A percentile compares a stretch with the other conserved stretches of the same genome.
Evolutionary conservation across 1,140 invertebrate genomes (phyloP).

Genomic region (Sitobion miscanthi): DNA sequence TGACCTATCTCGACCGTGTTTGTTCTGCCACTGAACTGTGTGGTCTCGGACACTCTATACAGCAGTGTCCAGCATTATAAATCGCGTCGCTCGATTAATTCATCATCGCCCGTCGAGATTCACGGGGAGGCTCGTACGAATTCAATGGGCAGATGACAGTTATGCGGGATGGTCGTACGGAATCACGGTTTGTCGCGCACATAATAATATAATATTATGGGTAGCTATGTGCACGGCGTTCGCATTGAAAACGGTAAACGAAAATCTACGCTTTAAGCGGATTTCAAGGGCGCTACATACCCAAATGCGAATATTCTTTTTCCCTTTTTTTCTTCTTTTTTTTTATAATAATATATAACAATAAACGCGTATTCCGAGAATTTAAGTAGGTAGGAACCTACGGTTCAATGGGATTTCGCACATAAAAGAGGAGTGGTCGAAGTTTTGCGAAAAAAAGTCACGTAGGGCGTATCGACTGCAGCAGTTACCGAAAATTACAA

Average conservation of each 20-base stretch:
- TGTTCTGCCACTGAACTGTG: conserved; percentile 5
- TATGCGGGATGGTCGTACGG: not conserved
- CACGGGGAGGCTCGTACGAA: not conserved
- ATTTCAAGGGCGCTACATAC: not conserved
- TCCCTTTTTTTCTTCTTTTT: not conserved
- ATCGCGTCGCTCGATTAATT: not conserved
- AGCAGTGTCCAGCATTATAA: not conserved
- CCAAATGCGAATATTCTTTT: not conserved
- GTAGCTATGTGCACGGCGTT: not conserved
- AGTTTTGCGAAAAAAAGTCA: not conserved
- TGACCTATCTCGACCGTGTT: not conserved
- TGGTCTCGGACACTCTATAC: conserved; percentile 7
- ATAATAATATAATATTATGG: no score
- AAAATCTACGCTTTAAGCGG: not conserved
- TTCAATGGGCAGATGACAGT: conserved; percentile 40
- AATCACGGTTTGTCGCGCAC: not conserved
- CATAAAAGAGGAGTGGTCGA: not conserved
- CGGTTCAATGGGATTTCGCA: not conserved
- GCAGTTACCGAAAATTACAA: not conserved
- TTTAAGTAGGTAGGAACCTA: not conserved
- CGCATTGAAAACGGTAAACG: not conserved
- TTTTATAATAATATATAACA: not conserved
- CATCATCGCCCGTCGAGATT: conserved; percentile 40
- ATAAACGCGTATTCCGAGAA: not conserved
- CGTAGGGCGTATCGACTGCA: not conserved